These are phyloP conservation scores for Origma solitaria DNA, from an alignment of 2,113 vertebrate genomes.

Conservation along the genomic window DNA sequence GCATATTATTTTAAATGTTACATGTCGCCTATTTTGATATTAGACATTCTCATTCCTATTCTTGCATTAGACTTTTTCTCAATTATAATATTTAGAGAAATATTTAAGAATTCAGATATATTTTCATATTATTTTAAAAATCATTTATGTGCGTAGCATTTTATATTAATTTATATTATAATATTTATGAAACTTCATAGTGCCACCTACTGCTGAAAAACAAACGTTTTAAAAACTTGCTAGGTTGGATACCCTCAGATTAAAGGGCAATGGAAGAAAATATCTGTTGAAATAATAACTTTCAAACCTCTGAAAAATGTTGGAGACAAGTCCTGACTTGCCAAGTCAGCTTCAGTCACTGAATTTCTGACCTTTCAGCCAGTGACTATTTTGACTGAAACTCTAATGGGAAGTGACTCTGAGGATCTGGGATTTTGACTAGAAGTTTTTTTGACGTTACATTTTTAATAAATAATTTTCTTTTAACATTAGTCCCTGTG, in stretches of 20 bases:
- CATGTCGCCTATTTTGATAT: neutral
- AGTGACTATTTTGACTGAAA: neutral
- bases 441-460: neutral
- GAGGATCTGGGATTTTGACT: neutral
- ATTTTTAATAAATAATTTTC: neutral
- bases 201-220: slow-evolving; percentile 59
- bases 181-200: slow-evolving; percentile 16
- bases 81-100: neutral
- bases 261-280: neutral
- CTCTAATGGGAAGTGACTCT: neutral
- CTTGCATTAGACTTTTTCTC: neutral
- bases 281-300: neutral
- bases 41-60: neutral
- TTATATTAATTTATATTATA: neutral
- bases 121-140: neutral
- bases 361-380: neutral
- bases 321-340: neutral
- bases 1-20: neutral
- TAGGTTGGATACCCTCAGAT: neutral
- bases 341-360: neutral
- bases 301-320: neutral
- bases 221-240: neutral
- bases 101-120: neutral
- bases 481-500: neutral
- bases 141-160: neutral